Evolutionary conservation across 2,797 vertebrate species (phyloP), one percentile per base, ranked within the genome.

Genomic region (Clarias fuscus): DNA sequence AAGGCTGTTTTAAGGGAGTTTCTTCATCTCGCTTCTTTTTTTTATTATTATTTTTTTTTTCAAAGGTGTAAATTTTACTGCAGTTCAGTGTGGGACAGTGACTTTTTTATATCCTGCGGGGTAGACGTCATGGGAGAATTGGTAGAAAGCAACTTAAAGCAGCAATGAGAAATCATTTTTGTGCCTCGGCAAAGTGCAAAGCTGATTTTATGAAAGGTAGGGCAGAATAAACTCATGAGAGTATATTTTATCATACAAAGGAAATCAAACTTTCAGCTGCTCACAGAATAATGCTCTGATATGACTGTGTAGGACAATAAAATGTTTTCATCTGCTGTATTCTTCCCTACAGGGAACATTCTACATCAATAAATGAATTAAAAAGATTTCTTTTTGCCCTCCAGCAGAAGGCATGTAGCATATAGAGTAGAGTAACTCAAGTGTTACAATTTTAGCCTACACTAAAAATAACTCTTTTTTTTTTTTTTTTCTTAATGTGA

Each of bases 141-240:
- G 73, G 77, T 77, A 53, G 83, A 84, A 76, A 76, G 61, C 43
- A 77, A 48, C 62, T n/a, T 85, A 68, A 78, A 85, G 24, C 65
- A 37, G 83, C 15, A 33, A 37, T 37, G 76, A 24, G 30, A 24
- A 33, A 79, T 61, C 62, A 18, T 61, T 37, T 33, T 84, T 65
- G 43, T 75, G 61, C 27, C 59, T 65, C 53, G 83, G 37, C 24
- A 65, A 56, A 27, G 61, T 67, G 61, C 75, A 65, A 77, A 73
- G 24, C 61, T 37, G 20, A 3, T 67, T 85, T 78, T 56, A 85
- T 78, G 48, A 53, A 48, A 64, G 61, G 24, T 56, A 53, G 10
- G 40, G 14, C 72, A 76, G 22, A 61, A 75, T 73, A 75, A 84
- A 61, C 58, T 73, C 53, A 64, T 18, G 59, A 33, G 59, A 61